Evolutionary conservation across 2,113 vertebrate genomes (phyloP).

Genomic region (Beaufortia kweichowensis): DNA sequence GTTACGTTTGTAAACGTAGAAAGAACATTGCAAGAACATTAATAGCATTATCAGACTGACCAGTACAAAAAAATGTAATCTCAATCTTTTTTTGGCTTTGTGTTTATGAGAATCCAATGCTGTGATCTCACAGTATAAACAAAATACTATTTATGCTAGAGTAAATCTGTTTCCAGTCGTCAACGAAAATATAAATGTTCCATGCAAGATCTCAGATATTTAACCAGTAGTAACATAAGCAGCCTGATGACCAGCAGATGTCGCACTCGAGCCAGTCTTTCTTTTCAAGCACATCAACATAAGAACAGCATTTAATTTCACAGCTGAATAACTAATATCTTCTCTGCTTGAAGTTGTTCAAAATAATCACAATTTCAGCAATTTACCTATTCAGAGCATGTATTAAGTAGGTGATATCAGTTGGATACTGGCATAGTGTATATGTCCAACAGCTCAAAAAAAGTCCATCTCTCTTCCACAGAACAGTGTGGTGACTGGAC

Average conservation of each 20-base stretch:
- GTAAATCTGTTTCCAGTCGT: too few relatives aligned
- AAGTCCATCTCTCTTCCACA: slow-evolving; percentile 21
- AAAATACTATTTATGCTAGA: too few relatives aligned
- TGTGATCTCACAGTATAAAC: too few relatives aligned
- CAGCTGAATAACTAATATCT: not conserved
- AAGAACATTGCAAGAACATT: not conserved
- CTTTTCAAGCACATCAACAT: not conserved
- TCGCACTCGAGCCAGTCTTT: slow-evolving; percentile 40
- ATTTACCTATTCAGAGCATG: not conserved
- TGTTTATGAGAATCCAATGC: not conserved
- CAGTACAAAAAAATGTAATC: too few relatives aligned
- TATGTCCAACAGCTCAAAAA: slow-evolving; percentile 13
- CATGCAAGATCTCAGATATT: too few relatives aligned
- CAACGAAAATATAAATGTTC: too few relatives aligned
- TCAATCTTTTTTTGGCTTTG: too few relatives aligned
- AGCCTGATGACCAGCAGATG: slow-evolving; percentile 37
- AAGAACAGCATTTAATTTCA: not conserved
- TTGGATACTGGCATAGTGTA: not conserved
- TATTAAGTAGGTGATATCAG: slow-evolving; percentile 1
- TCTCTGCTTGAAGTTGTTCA: not conserved
- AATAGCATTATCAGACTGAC: not conserved
- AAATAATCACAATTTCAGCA: slow-evolving; percentile 3
- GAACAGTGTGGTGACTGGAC: slow-evolving; percentile 70
- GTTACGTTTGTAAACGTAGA: not conserved
- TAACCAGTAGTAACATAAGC: too few relatives aligned